Base-by-base conservation (phyloP, 2,888 invertebrate species). In the Phalera bucephala region DNA sequence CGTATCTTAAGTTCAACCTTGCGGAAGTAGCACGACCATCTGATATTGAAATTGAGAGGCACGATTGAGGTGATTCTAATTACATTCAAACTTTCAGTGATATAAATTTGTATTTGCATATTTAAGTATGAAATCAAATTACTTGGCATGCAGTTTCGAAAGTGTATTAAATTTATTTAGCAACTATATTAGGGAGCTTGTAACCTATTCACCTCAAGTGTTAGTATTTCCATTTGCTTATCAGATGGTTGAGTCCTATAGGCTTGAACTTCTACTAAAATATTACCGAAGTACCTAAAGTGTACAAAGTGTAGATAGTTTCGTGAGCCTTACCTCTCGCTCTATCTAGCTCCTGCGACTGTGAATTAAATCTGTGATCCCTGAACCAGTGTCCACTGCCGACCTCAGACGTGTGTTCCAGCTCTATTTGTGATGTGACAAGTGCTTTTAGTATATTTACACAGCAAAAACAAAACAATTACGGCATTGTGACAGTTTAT, bases 301-400 rank as follows among this genome's bases (percentile, higher is more conserved):
- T 25, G 2, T 13, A 13, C 1, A n/a, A 14, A 14, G 27, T 27
- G 27, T 14, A 27, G 8, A 9, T n/a, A 5, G 17, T 38, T 48
- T 34, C 31, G 50, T 66, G 58, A 69, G 54, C 77, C 88, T 89
- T 80, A 90, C 90, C 90, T 89, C 80, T 68, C 44, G 80, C 73
- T 64, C 76, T 84, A 82, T 89, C 87, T 80, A 93, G 91, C 70
- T 93, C 93, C 84, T 90, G 91, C 57, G 88, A 91, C 80, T 90
- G 91, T 75, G 87, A 92, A 83, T 88, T 91, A 90, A 91, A 92
- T 82, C 91, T 92, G 90, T 92, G 91, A 82, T 91, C 91, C 89
- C 92, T 91, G 90, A 91, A 91, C 86, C 93, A 91, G 76, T 91
- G 91, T 75, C 91, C 91, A 80, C 90, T 90, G 85, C 90, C 90